phyloP scores from a whole-genome alignment of 2,113 vertebrate genomes.

The Anseranas semipalmata region DNA sequence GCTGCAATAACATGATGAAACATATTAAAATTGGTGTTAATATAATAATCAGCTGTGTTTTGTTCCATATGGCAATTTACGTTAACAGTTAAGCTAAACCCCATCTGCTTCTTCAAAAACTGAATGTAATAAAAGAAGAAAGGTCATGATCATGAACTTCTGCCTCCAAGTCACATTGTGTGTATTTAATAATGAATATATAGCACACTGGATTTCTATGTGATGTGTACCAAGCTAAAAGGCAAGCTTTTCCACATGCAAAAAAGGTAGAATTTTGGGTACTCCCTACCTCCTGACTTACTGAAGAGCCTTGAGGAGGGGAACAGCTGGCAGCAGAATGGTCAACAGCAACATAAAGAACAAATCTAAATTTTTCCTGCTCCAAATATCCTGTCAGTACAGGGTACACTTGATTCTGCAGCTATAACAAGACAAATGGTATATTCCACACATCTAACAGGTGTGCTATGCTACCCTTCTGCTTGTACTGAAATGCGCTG shows the following conservation, averaged over 20 bases:
- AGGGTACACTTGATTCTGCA: slow-evolving; percentile 20
- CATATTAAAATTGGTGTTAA: slow-evolving; percentile 78
- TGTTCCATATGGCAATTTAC: slow-evolving; percentile 80
- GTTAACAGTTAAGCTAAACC: slow-evolving; percentile 76
- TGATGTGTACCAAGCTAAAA: slow-evolving; percentile 32
- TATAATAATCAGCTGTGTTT: slow-evolving; percentile 80
- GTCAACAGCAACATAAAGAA: not conserved
- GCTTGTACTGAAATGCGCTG: slow-evolving; percentile 69
- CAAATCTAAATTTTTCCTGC: slow-evolving; percentile 23
- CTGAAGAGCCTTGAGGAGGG: not conserved
- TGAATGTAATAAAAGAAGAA: slow-evolving; percentile 50
- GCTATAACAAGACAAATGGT: slow-evolving; percentile 73
- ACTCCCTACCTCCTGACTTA: not conserved
- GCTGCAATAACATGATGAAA: slow-evolving; percentile 71
- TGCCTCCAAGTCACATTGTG: not conserved
- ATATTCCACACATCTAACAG: slow-evolving; percentile 47
- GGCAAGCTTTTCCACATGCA: not conserved
- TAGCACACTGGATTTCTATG: slow-evolving; percentile 13
- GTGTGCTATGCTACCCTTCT: slow-evolving; percentile 54
- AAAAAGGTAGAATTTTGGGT: not conserved
- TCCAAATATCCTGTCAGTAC: not conserved
- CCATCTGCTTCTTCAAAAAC: slow-evolving; percentile 79
- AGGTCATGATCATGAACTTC: slow-evolving; percentile 51
- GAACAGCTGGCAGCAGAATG: not conserved
- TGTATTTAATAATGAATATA: slow-evolving; percentile 36